Conservation (phyloP, 2,888 invertebrate species). For the Rhagonycha lutea region DNA sequence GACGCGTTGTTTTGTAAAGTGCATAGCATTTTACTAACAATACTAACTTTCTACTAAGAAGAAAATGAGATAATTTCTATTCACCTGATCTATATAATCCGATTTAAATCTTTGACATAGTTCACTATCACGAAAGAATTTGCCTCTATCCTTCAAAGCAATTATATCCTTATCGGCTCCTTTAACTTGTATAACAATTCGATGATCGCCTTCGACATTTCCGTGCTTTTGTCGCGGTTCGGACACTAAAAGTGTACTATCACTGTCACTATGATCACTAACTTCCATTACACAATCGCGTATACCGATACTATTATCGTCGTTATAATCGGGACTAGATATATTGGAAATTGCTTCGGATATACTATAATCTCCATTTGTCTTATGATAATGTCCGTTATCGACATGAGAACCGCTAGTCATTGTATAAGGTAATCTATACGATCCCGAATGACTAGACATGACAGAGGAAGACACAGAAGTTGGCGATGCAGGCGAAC, state of each 20-base stretch:
- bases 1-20: no score
- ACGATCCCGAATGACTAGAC: conserved; percentile 76
- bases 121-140: conserved; percentile 19
- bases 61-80: neutral
- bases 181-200: conserved; percentile 83
- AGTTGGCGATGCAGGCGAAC: conserved; percentile 78
- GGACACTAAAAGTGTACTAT: conserved; percentile 84
- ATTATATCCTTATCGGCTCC: conserved; percentile 58
- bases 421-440: conserved; percentile 59
- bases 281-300: conserved; percentile 85
- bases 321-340: conserved; percentile 88
- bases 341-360: conserved; percentile 88
- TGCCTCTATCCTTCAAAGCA: conserved; percentile 49
- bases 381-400: conserved; percentile 35
- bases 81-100: conserved; percentile 25
- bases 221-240: conserved; percentile 67
- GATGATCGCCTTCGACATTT: conserved; percentile 69
- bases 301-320: conserved; percentile 82
- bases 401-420: conserved; percentile 51
- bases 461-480: conserved; percentile 87
- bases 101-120: conserved; percentile 4
- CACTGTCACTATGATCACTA: conserved; percentile 87
- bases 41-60: no score
- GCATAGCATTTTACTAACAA: no score
- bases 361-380: conserved; percentile 75